phyloP scores from a whole-genome alignment of 2,888 invertebrate species.

The Epinotia ramella region DNA sequence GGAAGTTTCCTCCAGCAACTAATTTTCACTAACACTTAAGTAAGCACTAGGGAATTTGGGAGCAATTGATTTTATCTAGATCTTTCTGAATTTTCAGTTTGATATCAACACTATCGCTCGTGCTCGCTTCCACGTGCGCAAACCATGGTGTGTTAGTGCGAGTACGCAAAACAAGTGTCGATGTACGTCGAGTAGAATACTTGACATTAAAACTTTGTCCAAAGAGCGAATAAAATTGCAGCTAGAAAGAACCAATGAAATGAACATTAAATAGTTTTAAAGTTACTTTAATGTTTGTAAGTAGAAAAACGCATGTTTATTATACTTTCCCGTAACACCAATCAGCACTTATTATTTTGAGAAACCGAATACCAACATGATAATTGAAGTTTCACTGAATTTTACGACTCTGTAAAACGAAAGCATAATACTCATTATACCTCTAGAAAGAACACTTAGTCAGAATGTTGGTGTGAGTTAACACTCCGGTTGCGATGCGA shows the following conservation, averaged over 20 bases:
- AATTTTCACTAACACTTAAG: constrained; percentile 58
- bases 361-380: constrained; percentile 10
- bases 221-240: too few relatives aligned
- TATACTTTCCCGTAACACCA: constrained; percentile 7
- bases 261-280: background rate
- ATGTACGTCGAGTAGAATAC: too few relatives aligned
- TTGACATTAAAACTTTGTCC: too few relatives aligned
- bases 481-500: constrained; percentile 1
- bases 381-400: constrained; percentile 40
- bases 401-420: constrained; percentile 34
- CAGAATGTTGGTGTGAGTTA: constrained; percentile 29
- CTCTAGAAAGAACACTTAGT: constrained; percentile 21
- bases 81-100: background rate
- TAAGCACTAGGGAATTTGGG: constrained; percentile 50
- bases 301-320: background rate
- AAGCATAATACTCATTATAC: constrained; percentile 39
- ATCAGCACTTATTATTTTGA: constrained; percentile 7
- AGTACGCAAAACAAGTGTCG: background rate
- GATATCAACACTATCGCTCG: background rate
- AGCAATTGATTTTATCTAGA: background rate
- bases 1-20: constrained; percentile 57
- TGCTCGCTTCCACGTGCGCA: background rate
- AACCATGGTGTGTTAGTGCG: background rate
- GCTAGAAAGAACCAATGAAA: too few relatives aligned
- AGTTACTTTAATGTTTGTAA: background rate